Evolutionary conservation across 2,797 vertebrate species (phyloP).

Genomic region (Onychomys torridus): DNA sequence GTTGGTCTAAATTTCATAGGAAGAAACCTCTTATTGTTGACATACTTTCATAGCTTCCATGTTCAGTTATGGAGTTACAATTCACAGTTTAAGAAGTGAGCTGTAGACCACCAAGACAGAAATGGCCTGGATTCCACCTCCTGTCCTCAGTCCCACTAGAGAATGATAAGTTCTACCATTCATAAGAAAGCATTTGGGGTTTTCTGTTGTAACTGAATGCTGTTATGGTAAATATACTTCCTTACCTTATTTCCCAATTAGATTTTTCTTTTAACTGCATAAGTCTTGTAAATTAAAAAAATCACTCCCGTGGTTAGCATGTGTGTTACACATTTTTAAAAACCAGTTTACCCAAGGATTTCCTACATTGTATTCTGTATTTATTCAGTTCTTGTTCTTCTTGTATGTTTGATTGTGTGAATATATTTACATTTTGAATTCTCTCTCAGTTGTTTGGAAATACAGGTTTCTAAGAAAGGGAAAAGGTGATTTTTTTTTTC

Average conservation of each 20-base stretch:
- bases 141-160: not conserved
- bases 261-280: constrained; percentile 30
- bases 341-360: not conserved
- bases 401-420: not conserved
- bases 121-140: not conserved
- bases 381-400: constrained; percentile 28
- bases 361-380: not conserved
- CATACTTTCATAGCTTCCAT: not conserved
- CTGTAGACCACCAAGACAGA: not conserved
- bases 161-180: not conserved
- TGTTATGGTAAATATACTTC: not conserved
- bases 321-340: not conserved
- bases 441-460: not conserved
- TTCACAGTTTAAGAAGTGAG: not conserved
- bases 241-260: constrained; percentile 1
- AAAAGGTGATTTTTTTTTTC: not conserved
- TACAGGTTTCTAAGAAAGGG: constrained; percentile 2
- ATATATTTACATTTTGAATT: constrained; percentile 44
- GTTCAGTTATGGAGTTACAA: not conserved
- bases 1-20: too few species aligned
- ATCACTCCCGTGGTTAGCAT: not conserved
- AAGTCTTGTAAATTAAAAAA: not conserved
- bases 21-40: not conserved
- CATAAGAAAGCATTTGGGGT: constrained; percentile 32
- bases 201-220: constrained; percentile 26